Conservation (phyloP, 2,888 invertebrate genomes). For the Ecdyonurus torrentis region DNA sequence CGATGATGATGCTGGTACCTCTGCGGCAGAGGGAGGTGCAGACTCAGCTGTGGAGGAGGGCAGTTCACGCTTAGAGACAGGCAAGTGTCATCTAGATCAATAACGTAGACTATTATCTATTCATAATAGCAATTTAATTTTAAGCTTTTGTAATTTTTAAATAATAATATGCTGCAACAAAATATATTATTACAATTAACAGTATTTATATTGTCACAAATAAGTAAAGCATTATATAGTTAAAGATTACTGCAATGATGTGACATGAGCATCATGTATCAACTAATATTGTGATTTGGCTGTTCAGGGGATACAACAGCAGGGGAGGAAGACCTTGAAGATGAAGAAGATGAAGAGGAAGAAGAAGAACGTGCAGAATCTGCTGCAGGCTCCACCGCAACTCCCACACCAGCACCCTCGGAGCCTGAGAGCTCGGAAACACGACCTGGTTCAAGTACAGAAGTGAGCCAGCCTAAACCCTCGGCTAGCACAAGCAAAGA, state of each 20-base stretch:
- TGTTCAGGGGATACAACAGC: background rate
- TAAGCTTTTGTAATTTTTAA: no score
- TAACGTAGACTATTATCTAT: no score
- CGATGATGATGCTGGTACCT: background rate
- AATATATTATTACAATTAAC: no score
- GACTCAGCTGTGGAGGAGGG: background rate
- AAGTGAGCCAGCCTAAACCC: background rate
- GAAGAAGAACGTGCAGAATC: conserved; percentile 9
- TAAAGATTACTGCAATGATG: no score
- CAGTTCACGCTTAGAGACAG: background rate
- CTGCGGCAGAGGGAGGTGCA: background rate
- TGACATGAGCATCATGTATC: no score
- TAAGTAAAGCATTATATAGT: no score
- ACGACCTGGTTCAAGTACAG: background rate
- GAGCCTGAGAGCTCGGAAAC: background rate
- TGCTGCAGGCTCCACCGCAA: background rate
- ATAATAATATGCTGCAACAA: no score
- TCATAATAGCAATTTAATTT: no score
- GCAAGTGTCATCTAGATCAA: no score
- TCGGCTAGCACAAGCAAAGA: conserved; percentile 6
- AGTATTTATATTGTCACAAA: no score
- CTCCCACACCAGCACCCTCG: background rate
- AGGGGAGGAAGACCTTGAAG: conserved; percentile 5
- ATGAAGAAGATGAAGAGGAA: conserved; percentile 8
- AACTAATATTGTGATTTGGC: no score